A percentile compares a stretch with the other conserved stretches of the same genome.
Conservation (phyloP, 2,797 vertebrate genomes). For the Oophaga sylvatica region DNA sequence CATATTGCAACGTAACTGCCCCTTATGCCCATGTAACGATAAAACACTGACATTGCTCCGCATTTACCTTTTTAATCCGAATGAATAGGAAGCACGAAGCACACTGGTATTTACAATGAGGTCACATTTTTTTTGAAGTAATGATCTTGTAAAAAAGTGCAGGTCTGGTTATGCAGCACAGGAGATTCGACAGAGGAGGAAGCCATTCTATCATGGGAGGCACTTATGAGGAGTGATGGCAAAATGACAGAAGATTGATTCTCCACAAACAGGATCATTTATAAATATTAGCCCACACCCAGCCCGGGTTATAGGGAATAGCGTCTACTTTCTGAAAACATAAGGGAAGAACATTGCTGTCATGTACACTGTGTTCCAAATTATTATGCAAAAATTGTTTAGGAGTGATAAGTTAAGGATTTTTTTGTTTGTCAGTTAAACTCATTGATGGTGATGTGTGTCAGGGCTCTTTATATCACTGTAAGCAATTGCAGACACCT, state of each 20-base stretch:
- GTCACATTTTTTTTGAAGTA: constrained; percentile 24
- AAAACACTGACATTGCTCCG: not conserved
- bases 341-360: constrained; percentile 5
- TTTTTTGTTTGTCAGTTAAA: too few species aligned
- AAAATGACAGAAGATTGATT: constrained; percentile 8
- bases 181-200: constrained; percentile 1
- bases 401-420: too few species aligned
- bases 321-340: constrained; percentile 36
- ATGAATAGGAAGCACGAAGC: not conserved
- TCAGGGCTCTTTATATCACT: too few species aligned
- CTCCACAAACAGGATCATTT: constrained; percentile 7
- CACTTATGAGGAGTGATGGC: not conserved
- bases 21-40: not conserved
- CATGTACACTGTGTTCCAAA: too few species aligned
- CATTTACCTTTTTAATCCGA: not conserved
- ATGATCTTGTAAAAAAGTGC: constrained; percentile 46
- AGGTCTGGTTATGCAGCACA: constrained; percentile 20
- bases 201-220: not conserved
- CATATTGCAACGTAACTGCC: too few species aligned
- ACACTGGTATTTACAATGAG: constrained; percentile 1
- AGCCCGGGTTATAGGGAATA: not conserved
- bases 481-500: too few species aligned
- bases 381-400: too few species aligned
- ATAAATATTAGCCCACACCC: constrained; percentile 17
- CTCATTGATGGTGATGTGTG: too few species aligned